These are phyloP conservation scores for Mallateleia sp. DNA, from an alignment of 2,888 invertebrate species.

Conservation along the genomic window DNA sequence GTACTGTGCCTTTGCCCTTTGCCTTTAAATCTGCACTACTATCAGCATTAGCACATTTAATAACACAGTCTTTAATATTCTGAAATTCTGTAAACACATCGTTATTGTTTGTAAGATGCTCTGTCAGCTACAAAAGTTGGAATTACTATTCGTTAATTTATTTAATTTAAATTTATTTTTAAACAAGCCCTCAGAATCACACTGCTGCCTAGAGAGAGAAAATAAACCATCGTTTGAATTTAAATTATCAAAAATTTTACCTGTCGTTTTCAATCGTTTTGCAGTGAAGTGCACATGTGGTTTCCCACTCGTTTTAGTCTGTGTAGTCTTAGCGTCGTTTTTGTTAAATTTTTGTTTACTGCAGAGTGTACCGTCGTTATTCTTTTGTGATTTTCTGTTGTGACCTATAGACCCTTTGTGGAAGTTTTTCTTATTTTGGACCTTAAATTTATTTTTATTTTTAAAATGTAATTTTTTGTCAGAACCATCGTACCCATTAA, in stretches of 20 bases:
- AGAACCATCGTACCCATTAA: neutral
- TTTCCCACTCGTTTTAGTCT: neutral
- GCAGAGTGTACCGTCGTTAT: too few species aligned
- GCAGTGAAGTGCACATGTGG: neutral
- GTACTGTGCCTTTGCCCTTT: neutral
- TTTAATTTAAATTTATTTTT: neutral
- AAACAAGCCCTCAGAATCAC: neutral
- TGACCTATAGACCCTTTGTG: too few species aligned
- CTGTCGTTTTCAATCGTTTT: neutral
- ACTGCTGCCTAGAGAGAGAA: neutral
- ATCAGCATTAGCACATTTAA: neutral
- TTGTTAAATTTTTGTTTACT: too few species aligned
- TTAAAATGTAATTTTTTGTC: too few species aligned
- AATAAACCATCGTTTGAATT: neutral
- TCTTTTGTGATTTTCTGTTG: too few species aligned
- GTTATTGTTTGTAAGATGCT: neutral
- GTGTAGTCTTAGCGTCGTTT: too few species aligned
- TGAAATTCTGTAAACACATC: neutral
- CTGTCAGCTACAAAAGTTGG: neutral
- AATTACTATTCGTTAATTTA: too few species aligned
- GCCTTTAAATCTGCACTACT: neutral
- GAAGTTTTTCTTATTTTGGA: too few species aligned
- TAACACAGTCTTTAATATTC: neutral
- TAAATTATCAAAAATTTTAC: neutral
- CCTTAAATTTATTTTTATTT: too few species aligned